Evolutionary conservation across 2,113 vertebrate species (phyloP), one percentile per base, ranked within the genome.

Genomic region (Emydocephalus ijimae): DNA sequence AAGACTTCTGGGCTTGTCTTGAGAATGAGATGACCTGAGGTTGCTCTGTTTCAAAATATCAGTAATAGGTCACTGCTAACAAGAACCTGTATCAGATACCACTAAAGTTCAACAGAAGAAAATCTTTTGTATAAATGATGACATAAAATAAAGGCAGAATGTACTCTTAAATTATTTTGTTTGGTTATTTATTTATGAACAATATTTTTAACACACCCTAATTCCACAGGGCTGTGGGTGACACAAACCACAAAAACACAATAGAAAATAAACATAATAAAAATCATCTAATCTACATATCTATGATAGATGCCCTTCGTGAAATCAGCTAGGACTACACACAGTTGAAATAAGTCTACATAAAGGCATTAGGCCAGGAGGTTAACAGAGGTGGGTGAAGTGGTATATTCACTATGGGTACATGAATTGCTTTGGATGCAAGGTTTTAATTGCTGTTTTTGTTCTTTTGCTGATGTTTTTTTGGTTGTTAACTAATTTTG

Each of bases 61-160:
- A 55, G 5, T 10, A 6, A 45, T 64, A 20, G 9, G 9, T 21
- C 45, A 29, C 39, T 45, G 7, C 34, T 64, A 89, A n/a, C 7
- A 24, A 55, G 74, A 91, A 39, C 91, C 21, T 54, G 87, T 6
- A 2, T 86, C 64, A 45, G 14, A 29, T 54, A 85, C 11, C 8
- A 43, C 9, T 54, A 20, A 91, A 4, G 39, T 29, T 48, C 0
- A 26, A 3, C 29, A 93, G 23, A 86, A 55, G 93, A 92, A 87
- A 9, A 85, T 74, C 29, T 20, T 85, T 12, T 26, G 6, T 43
- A 90, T 43, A 39, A 59, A 54, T 56, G 56, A 24, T 87, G 86
- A 43, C 87, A 45, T 5, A 5, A 92, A n/a, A 87, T 94, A 39
- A 89, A 92, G 81, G n/a, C 88, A 7, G 48, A 85, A 85, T 91